These are phyloP conservation scores for Piprites chloris DNA, from an alignment of 2,113 vertebrate species.

Conservation along the genomic window DNA sequence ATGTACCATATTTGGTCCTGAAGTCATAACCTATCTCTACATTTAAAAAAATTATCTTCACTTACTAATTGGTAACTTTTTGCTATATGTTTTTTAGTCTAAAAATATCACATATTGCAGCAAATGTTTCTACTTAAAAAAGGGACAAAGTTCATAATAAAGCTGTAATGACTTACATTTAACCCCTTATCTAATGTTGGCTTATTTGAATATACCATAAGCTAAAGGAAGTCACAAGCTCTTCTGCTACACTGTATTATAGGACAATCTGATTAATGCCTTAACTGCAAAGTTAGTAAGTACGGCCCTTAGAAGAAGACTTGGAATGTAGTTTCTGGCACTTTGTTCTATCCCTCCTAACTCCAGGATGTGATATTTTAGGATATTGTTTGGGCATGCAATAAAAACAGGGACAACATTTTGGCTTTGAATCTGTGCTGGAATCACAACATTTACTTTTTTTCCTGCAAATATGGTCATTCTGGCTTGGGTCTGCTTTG, in stretches of 20 bases:
- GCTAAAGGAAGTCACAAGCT: background rate
- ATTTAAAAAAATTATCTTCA: background rate
- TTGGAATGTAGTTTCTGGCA: background rate
- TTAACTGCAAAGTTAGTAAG: background rate
- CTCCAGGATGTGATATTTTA: background rate
- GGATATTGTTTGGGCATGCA: background rate
- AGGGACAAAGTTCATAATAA: background rate
- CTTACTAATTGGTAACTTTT: background rate
- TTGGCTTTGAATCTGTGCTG: background rate
- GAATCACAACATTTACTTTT: background rate
- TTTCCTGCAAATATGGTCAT: background rate
- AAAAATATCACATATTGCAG: background rate
- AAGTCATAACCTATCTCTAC: background rate
- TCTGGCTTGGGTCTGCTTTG: background rate
- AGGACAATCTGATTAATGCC: background rate
- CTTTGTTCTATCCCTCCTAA: background rate
- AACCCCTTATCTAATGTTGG: background rate
- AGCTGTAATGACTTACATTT: background rate
- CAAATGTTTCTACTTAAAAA: background rate
- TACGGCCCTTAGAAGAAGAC: background rate
- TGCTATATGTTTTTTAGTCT: background rate
- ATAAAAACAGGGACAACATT: background rate
- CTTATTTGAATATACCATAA: background rate
- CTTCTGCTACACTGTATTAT: background rate
- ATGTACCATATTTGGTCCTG: fast-evolving